phyloP scores from a whole-genome alignment of 2,888 invertebrate genomes.

The Apamea epomidion region DNA sequence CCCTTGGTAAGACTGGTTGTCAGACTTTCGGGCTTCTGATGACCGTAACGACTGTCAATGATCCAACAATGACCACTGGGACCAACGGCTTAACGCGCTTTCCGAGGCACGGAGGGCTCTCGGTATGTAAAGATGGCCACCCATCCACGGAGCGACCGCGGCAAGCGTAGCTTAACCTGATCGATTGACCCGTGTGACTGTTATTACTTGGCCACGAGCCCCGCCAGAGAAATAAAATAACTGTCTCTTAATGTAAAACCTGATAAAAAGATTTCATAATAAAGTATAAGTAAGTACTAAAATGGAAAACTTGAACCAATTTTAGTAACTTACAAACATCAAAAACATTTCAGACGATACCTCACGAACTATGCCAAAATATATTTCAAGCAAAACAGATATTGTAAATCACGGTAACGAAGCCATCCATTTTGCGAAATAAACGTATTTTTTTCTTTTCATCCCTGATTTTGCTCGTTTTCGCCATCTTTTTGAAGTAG shows the following conservation, averaged over 20 bases:
- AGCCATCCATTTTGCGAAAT: constrained; percentile 72
- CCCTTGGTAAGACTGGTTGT: neutral
- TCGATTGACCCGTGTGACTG: neutral
- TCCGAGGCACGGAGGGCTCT: neutral
- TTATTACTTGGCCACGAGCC: neutral
- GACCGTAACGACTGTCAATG: too few relatives aligned
- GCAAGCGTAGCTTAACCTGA: neutral
- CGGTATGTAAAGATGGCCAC: neutral
- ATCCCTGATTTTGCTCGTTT: constrained; percentile 60
- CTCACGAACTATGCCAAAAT: constrained; percentile 54
- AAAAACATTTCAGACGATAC: constrained; percentile 30
- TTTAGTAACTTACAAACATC: constrained; percentile 56
- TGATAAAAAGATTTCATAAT: neutral
- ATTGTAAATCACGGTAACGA: constrained; percentile 79
- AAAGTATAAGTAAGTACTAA: neutral
- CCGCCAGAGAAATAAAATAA: neutral
- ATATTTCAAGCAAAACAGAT: constrained; percentile 69
- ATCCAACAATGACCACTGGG: too few relatives aligned
- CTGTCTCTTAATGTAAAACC: neutral
- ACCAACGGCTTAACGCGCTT: neutral
- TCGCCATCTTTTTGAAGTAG: constrained; percentile 45
- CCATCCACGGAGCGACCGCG: neutral
- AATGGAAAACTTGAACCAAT: constrained; percentile 4
- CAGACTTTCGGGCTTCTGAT: neutral
- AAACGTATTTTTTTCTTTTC: constrained; percentile 68